Evolutionary conservation across 64 coral and sea anemone genomes (phyloP).

Genomic region (Orbicella faveolata): DNA sequence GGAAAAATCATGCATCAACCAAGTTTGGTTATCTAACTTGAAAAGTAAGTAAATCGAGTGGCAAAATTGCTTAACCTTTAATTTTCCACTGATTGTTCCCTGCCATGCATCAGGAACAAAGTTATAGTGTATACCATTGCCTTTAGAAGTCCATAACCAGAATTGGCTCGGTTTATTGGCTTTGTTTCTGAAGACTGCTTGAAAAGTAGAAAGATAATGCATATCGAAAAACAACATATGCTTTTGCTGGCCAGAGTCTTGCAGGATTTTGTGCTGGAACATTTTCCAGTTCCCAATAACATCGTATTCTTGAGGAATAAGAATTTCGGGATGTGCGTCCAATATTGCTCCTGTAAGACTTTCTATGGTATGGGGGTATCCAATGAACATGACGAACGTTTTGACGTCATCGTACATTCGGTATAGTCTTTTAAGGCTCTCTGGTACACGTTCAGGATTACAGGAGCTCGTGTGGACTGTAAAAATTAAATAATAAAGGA

Average conservation of each 20-base stretch:
- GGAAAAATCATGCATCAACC: too few species aligned
- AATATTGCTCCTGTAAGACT: constrained; percentile 9
- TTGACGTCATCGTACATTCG: constrained; percentile 17
- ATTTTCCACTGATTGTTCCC: not conserved
- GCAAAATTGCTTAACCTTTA: not conserved
- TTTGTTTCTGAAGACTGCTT: constrained; percentile 10
- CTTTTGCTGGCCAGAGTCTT: not conserved
- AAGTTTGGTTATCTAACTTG: too few species aligned
- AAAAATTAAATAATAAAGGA: not conserved
- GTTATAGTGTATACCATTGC: not conserved
- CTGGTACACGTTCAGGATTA: not conserved
- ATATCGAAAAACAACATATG: constrained; percentile 28
- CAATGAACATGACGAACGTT: constrained; percentile 23
- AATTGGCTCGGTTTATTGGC: constrained; percentile 2
- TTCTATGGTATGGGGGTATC: not conserved
- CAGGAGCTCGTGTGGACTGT: not conserved
- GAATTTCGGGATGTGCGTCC: constrained; percentile 19
- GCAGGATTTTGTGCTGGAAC: not conserved
- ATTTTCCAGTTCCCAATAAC: constrained; percentile 30
- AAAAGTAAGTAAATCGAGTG: not conserved
- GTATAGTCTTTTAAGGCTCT: not conserved
- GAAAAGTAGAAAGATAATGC: constrained; percentile 28
- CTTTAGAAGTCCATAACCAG: constrained; percentile 43
- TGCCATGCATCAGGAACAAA: constrained; percentile 14
- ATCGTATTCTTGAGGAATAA: constrained; percentile 32